Conservation (phyloP, 2,888 invertebrate genomes). For the Bruchidius siliquastri region DNA sequence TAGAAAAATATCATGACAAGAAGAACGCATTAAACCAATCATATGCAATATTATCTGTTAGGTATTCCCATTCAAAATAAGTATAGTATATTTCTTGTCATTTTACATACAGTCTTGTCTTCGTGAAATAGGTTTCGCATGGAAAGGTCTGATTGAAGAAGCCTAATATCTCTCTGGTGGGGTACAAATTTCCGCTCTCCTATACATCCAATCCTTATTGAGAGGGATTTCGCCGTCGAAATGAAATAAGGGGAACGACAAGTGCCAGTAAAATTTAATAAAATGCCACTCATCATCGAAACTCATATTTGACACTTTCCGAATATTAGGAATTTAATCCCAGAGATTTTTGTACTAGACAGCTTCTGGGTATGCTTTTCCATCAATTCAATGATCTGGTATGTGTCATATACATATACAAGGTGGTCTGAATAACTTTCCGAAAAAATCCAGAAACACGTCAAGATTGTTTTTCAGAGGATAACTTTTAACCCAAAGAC, state of each 20-base stretch:
- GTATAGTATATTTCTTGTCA: too few species aligned
- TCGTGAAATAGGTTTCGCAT: neutral
- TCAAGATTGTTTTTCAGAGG: too few species aligned
- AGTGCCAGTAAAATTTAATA: neutral
- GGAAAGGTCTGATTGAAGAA: neutral
- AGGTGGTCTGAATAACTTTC: too few species aligned
- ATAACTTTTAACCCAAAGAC: too few species aligned
- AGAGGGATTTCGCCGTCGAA: neutral
- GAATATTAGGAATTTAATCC: neutral
- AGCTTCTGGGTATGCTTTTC: neutral
- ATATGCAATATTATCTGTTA: too few species aligned
- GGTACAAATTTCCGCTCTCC: neutral
- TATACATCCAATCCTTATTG: neutral
- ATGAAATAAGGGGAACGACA: neutral
- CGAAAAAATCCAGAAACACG: too few species aligned
- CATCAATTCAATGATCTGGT: too few species aligned
- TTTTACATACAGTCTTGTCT: neutral
- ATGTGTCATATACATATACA: too few species aligned
- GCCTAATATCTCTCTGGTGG: neutral
- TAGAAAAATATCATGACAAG: too few species aligned
- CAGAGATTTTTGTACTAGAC: neutral
- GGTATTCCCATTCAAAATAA: too few species aligned
- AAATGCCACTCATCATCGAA: neutral
- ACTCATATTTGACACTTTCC: neutral
- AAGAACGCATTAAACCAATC: too few species aligned